Evolutionary conservation across 2,888 invertebrate genomes (phyloP).

Genomic region (Ectobius pallidus): DNA sequence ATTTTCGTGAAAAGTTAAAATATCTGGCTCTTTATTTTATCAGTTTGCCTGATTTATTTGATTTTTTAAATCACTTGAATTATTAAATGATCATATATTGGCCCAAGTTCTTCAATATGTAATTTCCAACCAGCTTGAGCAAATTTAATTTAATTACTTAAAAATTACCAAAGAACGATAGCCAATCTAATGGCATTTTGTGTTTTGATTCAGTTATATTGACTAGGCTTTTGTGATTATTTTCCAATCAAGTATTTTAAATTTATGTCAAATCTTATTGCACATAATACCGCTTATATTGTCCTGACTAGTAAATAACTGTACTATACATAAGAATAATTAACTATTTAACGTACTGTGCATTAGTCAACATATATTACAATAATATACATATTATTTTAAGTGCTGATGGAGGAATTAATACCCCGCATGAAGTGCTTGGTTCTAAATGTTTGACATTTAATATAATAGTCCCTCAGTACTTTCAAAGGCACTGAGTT

Average conservation of each 20-base stretch:
- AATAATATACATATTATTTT: neutral
- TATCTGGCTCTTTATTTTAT: too few relatives aligned
- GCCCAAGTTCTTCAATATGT: too few relatives aligned
- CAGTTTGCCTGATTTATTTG: too few relatives aligned
- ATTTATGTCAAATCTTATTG: neutral
- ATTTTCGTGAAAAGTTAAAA: too few relatives aligned
- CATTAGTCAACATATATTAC: constrained; percentile 15
- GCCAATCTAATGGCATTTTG: too few relatives aligned
- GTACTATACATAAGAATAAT: neutral
- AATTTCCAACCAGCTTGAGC: too few relatives aligned
- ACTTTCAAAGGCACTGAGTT: neutral
- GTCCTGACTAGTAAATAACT: constrained; percentile 3
- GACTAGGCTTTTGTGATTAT: neutral
- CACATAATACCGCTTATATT: neutral
- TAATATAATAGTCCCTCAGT: too few relatives aligned
- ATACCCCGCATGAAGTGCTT: neutral
- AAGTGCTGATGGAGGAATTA: neutral
- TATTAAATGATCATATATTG: too few relatives aligned
- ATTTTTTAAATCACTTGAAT: too few relatives aligned
- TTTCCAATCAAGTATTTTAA: too few relatives aligned
- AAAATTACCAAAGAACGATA: too few relatives aligned
- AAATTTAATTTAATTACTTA: too few relatives aligned
- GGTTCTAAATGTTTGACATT: neutral
- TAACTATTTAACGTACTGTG: neutral
- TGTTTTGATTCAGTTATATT: neutral